Base-by-base conservation (phyloP, 2,888 invertebrate genomes). In the Pimpla rufipes region DNA sequence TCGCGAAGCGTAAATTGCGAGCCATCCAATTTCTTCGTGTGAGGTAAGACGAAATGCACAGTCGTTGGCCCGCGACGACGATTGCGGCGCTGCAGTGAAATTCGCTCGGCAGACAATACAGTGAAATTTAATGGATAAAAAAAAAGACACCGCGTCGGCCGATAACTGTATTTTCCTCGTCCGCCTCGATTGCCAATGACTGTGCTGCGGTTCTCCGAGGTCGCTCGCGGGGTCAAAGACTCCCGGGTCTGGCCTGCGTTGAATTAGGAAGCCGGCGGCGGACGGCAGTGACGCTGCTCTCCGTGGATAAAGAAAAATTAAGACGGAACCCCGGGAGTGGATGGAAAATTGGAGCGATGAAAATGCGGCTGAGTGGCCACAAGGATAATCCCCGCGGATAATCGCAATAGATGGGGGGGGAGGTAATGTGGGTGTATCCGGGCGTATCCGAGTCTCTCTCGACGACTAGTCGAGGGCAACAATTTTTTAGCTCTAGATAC, bases 1-100 rank as follows among this genome's bases (percentile, higher is more conserved):
- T 86, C 85, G 47, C 75, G 55, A 75, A 81, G 83, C 84, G 85
- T 83, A 86, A 88, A 86, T 88, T 87, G 86, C 78, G 81, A 85
- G 67, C 85, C 85, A 81, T 81, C 77, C 85, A 83, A 87, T 86
- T 88, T 85, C 47, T 79, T 23, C 29, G 59, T 29, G 59, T 45
- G 57, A 11, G 23, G 21, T 42, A 50, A 23, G 62, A 16, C 11
- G 29, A 21, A n/a, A 23, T 13, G 52, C n/a, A 11, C 47, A 40
- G 42, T 35, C 35, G 1, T 16, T 37, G 70, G 68, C 59, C 62
- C 16, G 40, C n/a, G n/a, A 67, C 57, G 5, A 29, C 23, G 29
- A 21, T 57, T 57, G 57, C n/a, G n/a, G 23, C 23, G 21, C 8
- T 23, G 1, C 55, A 21, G 6, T 2, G 55, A 23, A n/a, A n/a